phyloP scores from a whole-genome alignment of 2,113 vertebrate genomes.

The Hypocryptadius cinnamomeus region DNA sequence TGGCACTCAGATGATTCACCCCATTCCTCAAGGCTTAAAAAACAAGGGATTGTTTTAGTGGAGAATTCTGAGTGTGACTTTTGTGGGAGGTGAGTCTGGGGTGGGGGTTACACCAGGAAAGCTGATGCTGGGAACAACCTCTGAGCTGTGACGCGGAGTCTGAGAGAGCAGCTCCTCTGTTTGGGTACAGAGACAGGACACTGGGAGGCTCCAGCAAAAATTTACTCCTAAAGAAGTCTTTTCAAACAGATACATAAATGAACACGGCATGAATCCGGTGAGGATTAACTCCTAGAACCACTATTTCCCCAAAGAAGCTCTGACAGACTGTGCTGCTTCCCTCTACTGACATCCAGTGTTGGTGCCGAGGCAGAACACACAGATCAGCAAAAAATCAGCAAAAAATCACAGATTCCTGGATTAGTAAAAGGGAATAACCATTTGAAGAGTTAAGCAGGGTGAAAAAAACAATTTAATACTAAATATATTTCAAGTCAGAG shows the following conservation, averaged over 20 bases:
- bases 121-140: neutral
- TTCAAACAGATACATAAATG: neutral
- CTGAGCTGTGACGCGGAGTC: rapidly evolving
- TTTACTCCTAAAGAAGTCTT: neutral
- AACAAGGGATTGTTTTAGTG: neutral
- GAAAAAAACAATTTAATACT: neutral
- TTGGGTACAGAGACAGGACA: neutral
- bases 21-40: neutral
- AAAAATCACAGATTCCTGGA: neutral
- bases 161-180: neutral
- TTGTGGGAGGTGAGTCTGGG: neutral
- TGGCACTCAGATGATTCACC: neutral
- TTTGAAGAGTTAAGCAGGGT: neutral
- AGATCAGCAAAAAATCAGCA: neutral
- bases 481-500: neutral
- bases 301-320: neutral
- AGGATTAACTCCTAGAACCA: neutral
- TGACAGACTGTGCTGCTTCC: neutral
- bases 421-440: neutral
- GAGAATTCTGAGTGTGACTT: rapidly evolving
- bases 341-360: neutral
- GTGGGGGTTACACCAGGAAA: neutral
- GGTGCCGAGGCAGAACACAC: neutral
- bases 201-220: neutral
- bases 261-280: rapidly evolving